Evolutionary conservation across 2,113 vertebrate genomes (phyloP).

Genomic region (Anseranas semipalmata): DNA sequence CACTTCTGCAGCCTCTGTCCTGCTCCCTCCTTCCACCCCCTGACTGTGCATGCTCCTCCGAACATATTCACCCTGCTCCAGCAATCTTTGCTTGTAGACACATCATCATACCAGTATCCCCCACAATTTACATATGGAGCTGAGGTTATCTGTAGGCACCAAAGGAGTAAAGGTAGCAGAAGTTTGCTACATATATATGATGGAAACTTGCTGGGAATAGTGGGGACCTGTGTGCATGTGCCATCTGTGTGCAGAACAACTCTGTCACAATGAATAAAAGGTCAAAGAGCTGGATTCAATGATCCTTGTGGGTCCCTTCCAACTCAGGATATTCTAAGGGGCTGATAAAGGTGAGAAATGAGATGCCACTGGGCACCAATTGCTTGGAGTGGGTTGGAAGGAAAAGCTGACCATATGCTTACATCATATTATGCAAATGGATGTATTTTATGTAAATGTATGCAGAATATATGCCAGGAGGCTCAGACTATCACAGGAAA

Average conservation of each 20-base stretch:
- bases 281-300: background rate
- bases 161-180: background rate
- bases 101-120: background rate
- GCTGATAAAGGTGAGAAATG: background rate
- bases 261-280: background rate
- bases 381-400: background rate
- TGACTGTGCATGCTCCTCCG: accelerated
- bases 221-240: accelerated
- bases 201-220: background rate
- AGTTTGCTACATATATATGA: accelerated
- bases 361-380: background rate
- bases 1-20: background rate
- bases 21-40: background rate
- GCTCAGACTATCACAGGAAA: conserved; percentile 7
- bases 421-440: conserved; percentile 12
- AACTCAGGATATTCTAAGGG: background rate
- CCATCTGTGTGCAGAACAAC: background rate
- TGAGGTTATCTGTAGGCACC: accelerated
- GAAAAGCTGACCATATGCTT: background rate
- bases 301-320: background rate
- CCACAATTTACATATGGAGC: background rate
- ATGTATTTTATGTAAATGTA: conserved; percentile 52
- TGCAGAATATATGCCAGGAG: conserved; percentile 51
- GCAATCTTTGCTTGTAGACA: background rate
- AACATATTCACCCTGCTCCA: background rate